phyloP scores from a whole-genome alignment of 2,113 vertebrate species.

The Sisor rabdophorus region DNA sequence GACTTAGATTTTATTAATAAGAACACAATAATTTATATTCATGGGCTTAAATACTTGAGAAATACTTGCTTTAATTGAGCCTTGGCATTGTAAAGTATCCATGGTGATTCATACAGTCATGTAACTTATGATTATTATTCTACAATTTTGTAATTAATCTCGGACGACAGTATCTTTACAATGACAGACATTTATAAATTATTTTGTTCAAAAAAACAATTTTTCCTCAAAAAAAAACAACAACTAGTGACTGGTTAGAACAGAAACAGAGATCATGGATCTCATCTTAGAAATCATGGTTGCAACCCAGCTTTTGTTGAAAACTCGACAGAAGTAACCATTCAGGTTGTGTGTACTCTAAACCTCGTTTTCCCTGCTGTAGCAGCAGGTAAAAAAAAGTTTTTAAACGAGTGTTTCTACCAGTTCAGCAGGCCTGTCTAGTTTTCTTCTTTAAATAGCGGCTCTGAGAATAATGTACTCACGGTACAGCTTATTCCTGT shows the following conservation, averaged over 20 bases:
- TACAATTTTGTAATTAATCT: slow-evolving; percentile 5
- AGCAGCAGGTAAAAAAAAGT: background rate
- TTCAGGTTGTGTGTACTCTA: background rate
- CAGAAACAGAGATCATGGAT: no score
- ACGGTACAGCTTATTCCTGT: slow-evolving; percentile 48
- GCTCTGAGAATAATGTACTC: slow-evolving; percentile 12
- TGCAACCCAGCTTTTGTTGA: background rate
- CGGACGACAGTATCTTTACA: background rate
- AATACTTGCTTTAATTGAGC: slow-evolving; percentile 26
- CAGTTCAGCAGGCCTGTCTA: slow-evolving; percentile 29
- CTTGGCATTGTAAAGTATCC: background rate
- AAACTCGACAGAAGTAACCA: background rate
- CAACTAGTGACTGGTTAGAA: background rate
- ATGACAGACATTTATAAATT: background rate
- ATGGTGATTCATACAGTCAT: background rate
- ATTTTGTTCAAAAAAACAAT: slow-evolving; percentile 2
- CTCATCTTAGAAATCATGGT: slow-evolving; percentile 37
- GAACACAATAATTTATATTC: background rate
- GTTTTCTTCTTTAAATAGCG: slow-evolving; percentile 37
- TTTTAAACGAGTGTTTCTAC: slow-evolving; percentile 13
- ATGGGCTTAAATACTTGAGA: background rate
- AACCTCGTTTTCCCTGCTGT: background rate
- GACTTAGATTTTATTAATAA: no score
- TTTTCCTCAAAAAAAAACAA: slow-evolving; percentile 46
- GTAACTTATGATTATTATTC: background rate